Conservation (phyloP, 2,797 vertebrate species). For the Cynodonichthys magdalenae region DNA sequence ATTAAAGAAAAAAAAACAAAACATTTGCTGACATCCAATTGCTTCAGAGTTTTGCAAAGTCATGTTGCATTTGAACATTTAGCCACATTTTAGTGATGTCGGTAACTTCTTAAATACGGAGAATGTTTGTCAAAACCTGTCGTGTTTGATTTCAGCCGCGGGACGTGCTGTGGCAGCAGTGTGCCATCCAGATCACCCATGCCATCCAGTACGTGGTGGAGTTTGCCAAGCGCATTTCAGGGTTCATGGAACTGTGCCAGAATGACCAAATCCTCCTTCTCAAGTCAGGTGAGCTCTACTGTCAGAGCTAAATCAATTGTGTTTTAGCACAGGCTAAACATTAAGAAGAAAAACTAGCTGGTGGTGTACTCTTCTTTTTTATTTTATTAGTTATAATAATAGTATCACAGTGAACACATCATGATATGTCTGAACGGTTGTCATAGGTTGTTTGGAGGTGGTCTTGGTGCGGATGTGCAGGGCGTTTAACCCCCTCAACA, state of each 20-base stretch:
- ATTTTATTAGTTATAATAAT: background rate
- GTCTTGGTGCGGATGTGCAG: conserved; percentile 99
- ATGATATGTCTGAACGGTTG: conserved; percentile 15
- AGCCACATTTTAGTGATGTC: background rate
- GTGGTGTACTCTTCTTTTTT: background rate
- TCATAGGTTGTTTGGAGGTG: conserved; percentile 95
- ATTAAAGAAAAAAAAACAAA: background rate
- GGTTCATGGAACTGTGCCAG: conserved; percentile 99
- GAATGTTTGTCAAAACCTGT: background rate
- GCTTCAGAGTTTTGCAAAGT: background rate
- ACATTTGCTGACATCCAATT: background rate
- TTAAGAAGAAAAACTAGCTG: background rate
- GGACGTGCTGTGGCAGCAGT: conserved; percentile 98
- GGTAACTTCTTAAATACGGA: background rate
- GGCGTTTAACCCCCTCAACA: conserved; percentile 99
- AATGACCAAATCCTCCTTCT: conserved; percentile 99
- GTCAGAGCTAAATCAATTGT: background rate
- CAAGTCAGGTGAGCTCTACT: conserved; percentile 90
- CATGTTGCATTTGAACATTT: background rate
- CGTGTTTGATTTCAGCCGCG: conserved; percentile 84
- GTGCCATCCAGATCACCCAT: conserved; percentile 98
- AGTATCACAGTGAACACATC: background rate
- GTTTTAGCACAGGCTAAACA: background rate
- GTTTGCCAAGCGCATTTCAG: conserved; percentile 98
- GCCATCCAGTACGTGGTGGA: conserved; percentile 99